Evolutionary conservation across 2,797 vertebrate genomes (phyloP), one percentile per base, ranked within the genome.

Genomic region (Accipiter fasciatus): DNA sequence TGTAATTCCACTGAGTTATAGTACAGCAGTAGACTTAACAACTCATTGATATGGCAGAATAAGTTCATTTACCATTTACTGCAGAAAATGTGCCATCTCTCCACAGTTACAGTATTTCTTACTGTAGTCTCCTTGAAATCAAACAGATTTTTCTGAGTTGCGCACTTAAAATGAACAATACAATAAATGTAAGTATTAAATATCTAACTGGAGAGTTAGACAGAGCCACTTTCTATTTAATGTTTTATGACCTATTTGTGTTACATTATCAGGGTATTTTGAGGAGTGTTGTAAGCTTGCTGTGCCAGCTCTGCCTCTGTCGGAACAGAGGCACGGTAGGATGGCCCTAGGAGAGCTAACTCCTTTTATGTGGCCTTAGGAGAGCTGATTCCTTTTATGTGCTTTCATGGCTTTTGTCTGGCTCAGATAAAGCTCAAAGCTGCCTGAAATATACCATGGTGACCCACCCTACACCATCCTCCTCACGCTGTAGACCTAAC

Each of bases 161-260:
- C 49, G 35, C 77, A 79, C 50, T 90, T 93, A 87, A 80, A 91
- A 84, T 80, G 59, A 94, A 50, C 73, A 72, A 35, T 83, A 39
- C 16, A 85, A 50, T 91, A 84, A 95, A 84, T 86, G 85, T 88
- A 93, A 94, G 70, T 93, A 92, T 82, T 82, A 94, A 90, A 72
- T 70, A 90, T 16, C 58, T 82, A 88, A 66, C n/a, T 7, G 33
- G 44, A 81, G 62, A 72, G 54, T 61, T 93, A 76, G 66, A 54
- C 12, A 69, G 82, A 89, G 12, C 15, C 39, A 86, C 71, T 81
- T 91, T 21, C 65, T 81, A 10, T 65, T 86, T 69, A 72, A 81
- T 90, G 37, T 72, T 96, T 94, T 76, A 76, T 88, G 35, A 75
- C 29, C 65, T 90, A 59, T 92, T 89, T 84, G 28, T 84, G 57